Base-by-base conservation (phyloP, 92 coral and sea anemone species). In the Ricordea florida region DNA sequence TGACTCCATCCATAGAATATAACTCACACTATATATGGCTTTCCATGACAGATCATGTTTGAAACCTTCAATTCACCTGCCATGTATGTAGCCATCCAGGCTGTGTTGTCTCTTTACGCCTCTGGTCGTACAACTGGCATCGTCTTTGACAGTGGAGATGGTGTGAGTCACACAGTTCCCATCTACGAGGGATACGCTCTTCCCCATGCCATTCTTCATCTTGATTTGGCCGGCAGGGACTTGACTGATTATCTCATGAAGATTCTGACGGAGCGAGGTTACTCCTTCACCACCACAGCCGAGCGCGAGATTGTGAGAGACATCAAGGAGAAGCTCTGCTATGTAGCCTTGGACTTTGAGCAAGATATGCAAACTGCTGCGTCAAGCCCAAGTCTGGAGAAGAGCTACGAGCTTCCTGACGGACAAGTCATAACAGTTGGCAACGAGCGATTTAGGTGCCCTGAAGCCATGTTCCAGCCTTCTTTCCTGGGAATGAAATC, bases 351-450 rank as follows among this genome's bases (percentile, higher is more conserved):
- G 49, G 98, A 93, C 76, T 89, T 89, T 57, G 98, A 89, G 11
- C 85, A 93, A 62, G 98, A 89, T 47, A 89, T 86, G 90, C 89
- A 81, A 58, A 87, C 91, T 0, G 96, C 96, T 26, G 91, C 91
- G 0, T 86, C 96, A 49, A 81, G 89, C 72, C 83, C 98, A 17
- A 87, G 93, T 47, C 61, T 93, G 66, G 93, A 93, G 36, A 70
- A 29, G 27, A 70, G 42, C 32, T 70, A 93, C 45, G 93, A 83
- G 78, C 83, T 93, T 24, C 96, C 98, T 9, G 96, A 93, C 38
- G 96, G 98, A 0, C 98, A 85, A 60, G 87, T 80, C 29, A 81
- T 93, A 82, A 93, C 98, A 85, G 84, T 93, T 72, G 91, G 98
- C 47, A 81, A 84, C 64, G 98, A 93, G 89, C 30, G 98, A 42